Evolutionary conservation across 37 sponge, comb jelly and placozoan species (phyloP).

Genomic region (Axinella damicornis): DNA sequence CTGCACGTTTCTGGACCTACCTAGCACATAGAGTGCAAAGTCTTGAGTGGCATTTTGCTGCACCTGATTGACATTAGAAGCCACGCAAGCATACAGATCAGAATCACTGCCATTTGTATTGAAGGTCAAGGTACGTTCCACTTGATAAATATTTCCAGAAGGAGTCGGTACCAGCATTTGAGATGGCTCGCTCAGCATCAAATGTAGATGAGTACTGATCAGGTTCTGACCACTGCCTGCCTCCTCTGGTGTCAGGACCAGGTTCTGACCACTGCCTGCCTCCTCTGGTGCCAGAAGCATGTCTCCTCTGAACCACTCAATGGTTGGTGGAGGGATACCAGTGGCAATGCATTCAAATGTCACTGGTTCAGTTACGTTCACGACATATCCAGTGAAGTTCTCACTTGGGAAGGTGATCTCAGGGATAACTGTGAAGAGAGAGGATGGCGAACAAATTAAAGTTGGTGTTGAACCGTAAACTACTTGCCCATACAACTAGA

Average conservation of each 20-base stretch:
- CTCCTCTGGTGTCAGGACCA: too few relatives aligned
- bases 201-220: too few relatives aligned
- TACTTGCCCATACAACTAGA: too few relatives aligned
- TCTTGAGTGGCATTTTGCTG: not conserved
- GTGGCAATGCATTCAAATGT: constrained; percentile 39
- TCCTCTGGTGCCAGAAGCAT: not conserved
- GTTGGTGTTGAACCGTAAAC: too few relatives aligned
- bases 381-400: not conserved
- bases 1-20: too few relatives aligned
- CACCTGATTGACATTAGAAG: not conserved
- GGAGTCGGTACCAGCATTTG: too few relatives aligned
- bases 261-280: not conserved
- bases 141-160: constrained; percentile 1
- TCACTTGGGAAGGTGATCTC: too few relatives aligned
- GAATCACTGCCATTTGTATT: not conserved
- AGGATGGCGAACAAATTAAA: too few relatives aligned
- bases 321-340: constrained; percentile 44
- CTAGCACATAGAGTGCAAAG: constrained; percentile 41
- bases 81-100: constrained; percentile 17
- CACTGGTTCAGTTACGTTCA: constrained; percentile 12
- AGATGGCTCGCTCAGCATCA: not conserved
- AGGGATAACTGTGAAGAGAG: too few relatives aligned
- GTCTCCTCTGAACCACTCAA: constrained; percentile 18
- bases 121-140: constrained; percentile 40
- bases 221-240: too few relatives aligned